Base-by-base conservation (phyloP, 2,888 invertebrate species). In the Ceraclea dissimilis region DNA sequence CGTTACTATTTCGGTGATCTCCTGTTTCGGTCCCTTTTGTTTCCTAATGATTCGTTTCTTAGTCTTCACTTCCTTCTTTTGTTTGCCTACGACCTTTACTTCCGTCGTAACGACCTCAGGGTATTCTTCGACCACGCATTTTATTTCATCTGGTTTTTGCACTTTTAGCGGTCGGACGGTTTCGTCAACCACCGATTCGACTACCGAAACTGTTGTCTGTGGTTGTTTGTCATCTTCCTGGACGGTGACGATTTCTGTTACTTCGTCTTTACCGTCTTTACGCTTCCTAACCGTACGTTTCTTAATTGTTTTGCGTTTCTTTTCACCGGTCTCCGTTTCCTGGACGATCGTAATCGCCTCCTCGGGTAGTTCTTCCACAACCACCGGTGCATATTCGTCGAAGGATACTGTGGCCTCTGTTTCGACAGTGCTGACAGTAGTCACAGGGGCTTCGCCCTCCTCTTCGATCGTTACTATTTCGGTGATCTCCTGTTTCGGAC, bases 381-480 rank as follows among this genome's bases (percentile, higher is more conserved):
- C 5, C 4, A 26, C 26, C 5, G 26, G 26, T 26, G 26, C 26
- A 10, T 26, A 26, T 26, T 26, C 26, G 26, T 26, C 26, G 26
- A 6, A 26, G 5, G 26, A 26, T 4, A 26, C 26, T 6, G 26
- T 26, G 26, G 26, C 26, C 4, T 26, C 26, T 26, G 26, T 26
- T 26, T 26, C 26, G 26, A 26, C 26, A 26, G 26, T 26, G 26
- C 26, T 26, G 5, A 56, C 2, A 56, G 26, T 65, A 65, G 26
- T 68, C 61, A 75, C 69, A 4, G 71, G 62, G 52, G 71, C 67
- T 64, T 74, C 64, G 62, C 76, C 67, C 68, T 71, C 63, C 64
- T 70, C 72, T 43, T 74, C 72, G 39, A 71, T 67, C 1, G 68
- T 71, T n/a, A 69, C 66, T 63, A 76, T 74, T 71, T 78, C 71